Evolutionary conservation across 2,797 vertebrate species (phyloP).

Genomic region (Erethizon dorsatum): DNA sequence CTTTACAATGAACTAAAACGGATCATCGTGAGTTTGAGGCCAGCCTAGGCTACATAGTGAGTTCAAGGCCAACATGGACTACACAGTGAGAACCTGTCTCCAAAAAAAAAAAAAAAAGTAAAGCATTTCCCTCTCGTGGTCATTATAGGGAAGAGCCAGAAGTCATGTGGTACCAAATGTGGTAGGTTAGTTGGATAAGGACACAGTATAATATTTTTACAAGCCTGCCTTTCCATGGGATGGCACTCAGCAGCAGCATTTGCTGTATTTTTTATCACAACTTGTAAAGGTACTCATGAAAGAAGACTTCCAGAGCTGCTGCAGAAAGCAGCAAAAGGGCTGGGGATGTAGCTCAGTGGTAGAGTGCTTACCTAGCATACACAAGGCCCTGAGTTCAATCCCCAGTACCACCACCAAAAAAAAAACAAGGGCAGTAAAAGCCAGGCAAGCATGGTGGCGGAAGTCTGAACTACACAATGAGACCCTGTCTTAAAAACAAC

Average conservation of each 20-base stretch:
- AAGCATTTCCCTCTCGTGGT: background rate
- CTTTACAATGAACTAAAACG: too few relatives aligned
- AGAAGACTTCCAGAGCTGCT: background rate
- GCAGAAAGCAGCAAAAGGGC: background rate
- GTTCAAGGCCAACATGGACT: too few relatives aligned
- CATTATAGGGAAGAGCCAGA: background rate
- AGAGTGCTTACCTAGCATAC: background rate
- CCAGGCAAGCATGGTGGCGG: background rate
- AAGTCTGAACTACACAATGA: background rate
- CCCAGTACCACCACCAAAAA: background rate
- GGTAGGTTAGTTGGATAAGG: background rate
- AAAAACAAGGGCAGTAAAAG: background rate
- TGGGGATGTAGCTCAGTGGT: background rate
- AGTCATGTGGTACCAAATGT: background rate
- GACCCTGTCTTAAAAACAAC: background rate
- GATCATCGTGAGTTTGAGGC: too few relatives aligned
- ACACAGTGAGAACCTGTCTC: too few relatives aligned
- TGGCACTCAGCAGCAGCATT: background rate
- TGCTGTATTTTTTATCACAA: background rate
- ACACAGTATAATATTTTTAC: background rate
- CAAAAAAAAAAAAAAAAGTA: too few relatives aligned
- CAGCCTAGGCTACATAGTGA: too few relatives aligned
- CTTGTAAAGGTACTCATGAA: background rate
- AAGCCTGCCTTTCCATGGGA: background rate
- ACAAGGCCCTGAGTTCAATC: background rate